These are phyloP conservation scores for Drosophila insularis DNA, from an alignment of 1,140 invertebrate species.

Conservation along the genomic window DNA sequence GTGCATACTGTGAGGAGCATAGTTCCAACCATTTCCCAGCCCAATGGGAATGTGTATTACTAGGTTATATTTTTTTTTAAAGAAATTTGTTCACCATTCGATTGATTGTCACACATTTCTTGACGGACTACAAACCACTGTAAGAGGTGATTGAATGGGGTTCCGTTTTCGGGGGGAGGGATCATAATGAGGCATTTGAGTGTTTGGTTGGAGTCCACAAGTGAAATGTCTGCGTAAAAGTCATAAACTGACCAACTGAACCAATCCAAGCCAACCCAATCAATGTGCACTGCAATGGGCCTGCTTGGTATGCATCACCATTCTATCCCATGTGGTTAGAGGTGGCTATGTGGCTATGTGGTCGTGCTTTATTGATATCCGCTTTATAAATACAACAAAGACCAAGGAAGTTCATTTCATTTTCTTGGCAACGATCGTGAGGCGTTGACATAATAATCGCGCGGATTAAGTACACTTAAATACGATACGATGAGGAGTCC, in stretches of 20 bases:
- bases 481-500: constrained; percentile 12
- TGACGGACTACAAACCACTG: not conserved
- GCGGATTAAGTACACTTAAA: constrained; percentile 28
- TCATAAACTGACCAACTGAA: constrained; percentile 63
- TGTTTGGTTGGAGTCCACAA: constrained; percentile 36
- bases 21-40: too few species aligned
- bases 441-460: constrained; percentile 64
- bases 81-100: too few species aligned
- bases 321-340: too few species aligned
- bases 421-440: constrained; percentile 63
- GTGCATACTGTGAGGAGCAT: too few species aligned
- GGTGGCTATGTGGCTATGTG: constrained; percentile 16
- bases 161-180: not conserved
- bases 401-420: constrained; percentile 81
- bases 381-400: constrained; percentile 82
- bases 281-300: not conserved
- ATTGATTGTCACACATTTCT: too few species aligned
- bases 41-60: too few species aligned
- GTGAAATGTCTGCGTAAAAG: constrained; percentile 72
- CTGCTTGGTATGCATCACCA: constrained; percentile 58
- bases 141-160: too few species aligned
- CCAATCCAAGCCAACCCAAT: not conserved
- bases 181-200: constrained; percentile 1
- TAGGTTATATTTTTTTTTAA: too few species aligned
- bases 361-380: constrained; percentile 42